Evolutionary conservation across 1,140 invertebrate species (phyloP).

Genomic region (Drosophila kikkawai): DNA sequence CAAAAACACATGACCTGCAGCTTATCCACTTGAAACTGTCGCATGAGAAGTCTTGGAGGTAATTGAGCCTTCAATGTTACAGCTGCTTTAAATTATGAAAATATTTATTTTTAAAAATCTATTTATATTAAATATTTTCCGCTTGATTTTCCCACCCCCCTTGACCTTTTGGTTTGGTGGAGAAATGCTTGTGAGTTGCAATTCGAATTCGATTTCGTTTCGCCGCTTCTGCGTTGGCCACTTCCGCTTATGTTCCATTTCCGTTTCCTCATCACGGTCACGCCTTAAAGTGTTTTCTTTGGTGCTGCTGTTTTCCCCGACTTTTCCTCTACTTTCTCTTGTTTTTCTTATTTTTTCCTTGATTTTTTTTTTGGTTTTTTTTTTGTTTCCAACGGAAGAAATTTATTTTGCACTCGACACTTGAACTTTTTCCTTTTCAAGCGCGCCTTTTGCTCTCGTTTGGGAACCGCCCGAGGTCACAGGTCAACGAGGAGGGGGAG

Average conservation of each 20-base stretch:
- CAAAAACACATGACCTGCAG: background rate
- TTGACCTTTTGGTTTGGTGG: background rate
- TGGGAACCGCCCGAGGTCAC: slow-evolving; percentile 7
- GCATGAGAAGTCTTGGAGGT: background rate
- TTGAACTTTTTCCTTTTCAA: slow-evolving; percentile 54
- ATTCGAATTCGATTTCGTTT: background rate
- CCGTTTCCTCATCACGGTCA: slow-evolving; percentile 66
- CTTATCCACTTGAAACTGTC: slow-evolving; percentile 14
- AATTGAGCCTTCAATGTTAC: background rate
- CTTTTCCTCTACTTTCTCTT: too few relatives aligned
- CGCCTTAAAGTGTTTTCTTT: slow-evolving; percentile 39
- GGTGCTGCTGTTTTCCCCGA: background rate
- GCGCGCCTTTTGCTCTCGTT: slow-evolving; percentile 21
- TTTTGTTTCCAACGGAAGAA: slow-evolving; percentile 37
- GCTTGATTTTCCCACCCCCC: too few relatives aligned
- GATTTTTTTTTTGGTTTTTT: background rate
- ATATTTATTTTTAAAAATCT: background rate
- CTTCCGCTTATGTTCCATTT: slow-evolving; percentile 73
- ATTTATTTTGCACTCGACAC: slow-evolving; percentile 69
- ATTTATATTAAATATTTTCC: background rate
- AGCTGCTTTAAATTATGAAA: background rate
- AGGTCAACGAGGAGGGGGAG: background rate
- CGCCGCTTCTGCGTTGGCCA: background rate
- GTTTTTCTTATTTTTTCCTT: background rate
- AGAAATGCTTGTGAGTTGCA: background rate